These are phyloP conservation scores for Tachina fera DNA, from an alignment of 2,888 invertebrate genomes.

Conservation along the genomic window DNA sequence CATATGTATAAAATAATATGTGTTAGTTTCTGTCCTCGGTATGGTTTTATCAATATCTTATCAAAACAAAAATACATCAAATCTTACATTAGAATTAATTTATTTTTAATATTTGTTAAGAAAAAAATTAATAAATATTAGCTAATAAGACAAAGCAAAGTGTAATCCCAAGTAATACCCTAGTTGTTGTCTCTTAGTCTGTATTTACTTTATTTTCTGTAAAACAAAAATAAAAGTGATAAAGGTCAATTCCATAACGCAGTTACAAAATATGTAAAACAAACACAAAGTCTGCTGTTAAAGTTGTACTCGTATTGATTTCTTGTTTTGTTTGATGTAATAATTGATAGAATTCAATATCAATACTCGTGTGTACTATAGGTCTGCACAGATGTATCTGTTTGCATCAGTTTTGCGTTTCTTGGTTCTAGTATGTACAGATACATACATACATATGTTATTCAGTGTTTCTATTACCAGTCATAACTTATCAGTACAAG, in stretches of 20 bases:
- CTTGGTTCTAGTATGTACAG: too few relatives aligned
- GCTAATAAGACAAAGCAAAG: not conserved
- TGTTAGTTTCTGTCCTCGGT: not conserved
- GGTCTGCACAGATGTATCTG: too few relatives aligned
- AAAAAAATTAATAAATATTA: not conserved
- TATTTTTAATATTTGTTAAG: not conserved
- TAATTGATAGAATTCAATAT: not conserved
- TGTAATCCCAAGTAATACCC: not conserved
- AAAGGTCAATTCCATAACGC: not conserved
- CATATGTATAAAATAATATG: not conserved
- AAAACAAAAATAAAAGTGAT: not conserved
- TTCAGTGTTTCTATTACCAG: too few relatives aligned
- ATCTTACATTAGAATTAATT: not conserved
- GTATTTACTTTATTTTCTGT: constrained; percentile 5
- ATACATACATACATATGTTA: too few relatives aligned
- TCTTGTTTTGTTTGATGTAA: not conserved
- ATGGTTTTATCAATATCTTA: constrained; percentile 26
- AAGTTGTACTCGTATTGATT: not conserved
- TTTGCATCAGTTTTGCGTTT: too few relatives aligned
- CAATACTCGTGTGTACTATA: not conserved
- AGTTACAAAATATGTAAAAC: not conserved
- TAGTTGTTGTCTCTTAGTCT: constrained; percentile 10
- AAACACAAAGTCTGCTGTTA: not conserved
- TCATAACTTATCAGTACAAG: too few relatives aligned
- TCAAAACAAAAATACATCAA: constrained; percentile 1